Evolutionary conservation across 2,888 invertebrate genomes (phyloP), one percentile per base, ranked within the genome.

Genomic region (Carterocephalus palaemon): DNA sequence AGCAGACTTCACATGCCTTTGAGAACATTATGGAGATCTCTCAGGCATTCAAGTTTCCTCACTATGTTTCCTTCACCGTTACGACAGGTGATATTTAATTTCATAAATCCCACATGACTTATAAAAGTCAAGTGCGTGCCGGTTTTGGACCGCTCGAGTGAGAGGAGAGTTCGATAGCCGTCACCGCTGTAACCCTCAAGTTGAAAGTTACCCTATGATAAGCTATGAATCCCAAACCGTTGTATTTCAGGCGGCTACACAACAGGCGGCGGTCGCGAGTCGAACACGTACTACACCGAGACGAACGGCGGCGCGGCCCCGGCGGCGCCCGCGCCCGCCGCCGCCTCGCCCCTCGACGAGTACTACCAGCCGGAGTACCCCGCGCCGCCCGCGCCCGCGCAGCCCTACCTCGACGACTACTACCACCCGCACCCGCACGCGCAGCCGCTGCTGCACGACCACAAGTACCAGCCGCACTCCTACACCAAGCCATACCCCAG

Each of bases 391-490:
- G 77, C 85, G 13, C 69, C 82, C 54, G 73, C 86, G 51, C 86
- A 88, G 54, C 91, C 91, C 75, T 88, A 92, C 91, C 80, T 88
- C 89, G 75, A 94, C 91, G 75, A 91, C 83, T 80, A 92, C 67
- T 85, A 94, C 77, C 93, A 94, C 75, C 89, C 92, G 59, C 89
- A 91, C 57, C 81, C 89, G 52, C 94, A 94, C 77, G 88, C 92
- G 62, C 89, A 91, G 60, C 85, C 88, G 20, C 67, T 87, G 49
- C 77, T 87, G 49, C 85, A 90, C 69, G 92, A 92, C 69, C 90
- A 90, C 65, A 93, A 94, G 75, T 93, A 92, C 78, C 92, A 93
- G 67, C 91, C 90, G 38, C 88, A 88, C 60, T 88, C 89, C 51
- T 91, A 91, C 71, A 90, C 90, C 68, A 93, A 93, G 81, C 90